A percentile compares a stretch with the other conserved stretches of the same genome.
phyloP scores from a whole-genome alignment of 1,140 invertebrate genomes.

The Telenomus remus region DNA sequence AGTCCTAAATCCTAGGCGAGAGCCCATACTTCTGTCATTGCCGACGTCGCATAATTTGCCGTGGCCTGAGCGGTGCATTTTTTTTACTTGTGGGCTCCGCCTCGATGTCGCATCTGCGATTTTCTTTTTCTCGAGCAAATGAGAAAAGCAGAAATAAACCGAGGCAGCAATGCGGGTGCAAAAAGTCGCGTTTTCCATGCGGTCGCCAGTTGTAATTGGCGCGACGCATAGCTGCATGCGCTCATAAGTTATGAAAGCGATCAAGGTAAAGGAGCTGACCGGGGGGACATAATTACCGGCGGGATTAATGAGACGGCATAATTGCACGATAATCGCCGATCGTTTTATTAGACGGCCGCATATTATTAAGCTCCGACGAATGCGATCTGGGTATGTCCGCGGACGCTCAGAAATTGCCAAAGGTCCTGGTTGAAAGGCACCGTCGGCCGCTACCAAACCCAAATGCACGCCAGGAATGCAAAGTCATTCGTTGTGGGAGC shows the following conservation, averaged over 20 bases:
- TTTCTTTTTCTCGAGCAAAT: conserved; percentile 44
- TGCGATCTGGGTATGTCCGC: conserved; percentile 65
- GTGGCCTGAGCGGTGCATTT: neutral
- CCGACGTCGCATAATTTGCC: conserved; percentile 38
- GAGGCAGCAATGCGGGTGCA: conserved; percentile 17
- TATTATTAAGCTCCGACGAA: conserved; percentile 68
- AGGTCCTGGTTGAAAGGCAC: conserved; percentile 63
- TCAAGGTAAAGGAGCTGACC: conserved; percentile 26
- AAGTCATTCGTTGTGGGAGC: conserved; percentile 65
- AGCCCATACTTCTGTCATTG: conserved; percentile 27
- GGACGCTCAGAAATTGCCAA: conserved; percentile 71
- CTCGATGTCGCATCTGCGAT: conserved; percentile 18
- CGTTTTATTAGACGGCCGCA: conserved; percentile 73
- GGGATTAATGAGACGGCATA: conserved; percentile 76
- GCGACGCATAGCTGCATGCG: conserved; percentile 65
- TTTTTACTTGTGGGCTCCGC: conserved; percentile 1
- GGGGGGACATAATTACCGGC: conserved; percentile 66
- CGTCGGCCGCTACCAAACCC: conserved; percentile 54
- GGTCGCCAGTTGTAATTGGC: conserved; percentile 37
- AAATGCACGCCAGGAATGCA: conserved; percentile 65
- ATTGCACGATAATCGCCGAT: conserved; percentile 74
- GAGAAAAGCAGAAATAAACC: conserved; percentile 42
- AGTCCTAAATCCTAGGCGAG: conserved; percentile 32
- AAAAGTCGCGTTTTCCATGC: conserved; percentile 49
- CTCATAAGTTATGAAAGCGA: conserved; percentile 68